phyloP scores from a whole-genome alignment of 2,113 vertebrate species.

The Rhinolophus sinicus region DNA sequence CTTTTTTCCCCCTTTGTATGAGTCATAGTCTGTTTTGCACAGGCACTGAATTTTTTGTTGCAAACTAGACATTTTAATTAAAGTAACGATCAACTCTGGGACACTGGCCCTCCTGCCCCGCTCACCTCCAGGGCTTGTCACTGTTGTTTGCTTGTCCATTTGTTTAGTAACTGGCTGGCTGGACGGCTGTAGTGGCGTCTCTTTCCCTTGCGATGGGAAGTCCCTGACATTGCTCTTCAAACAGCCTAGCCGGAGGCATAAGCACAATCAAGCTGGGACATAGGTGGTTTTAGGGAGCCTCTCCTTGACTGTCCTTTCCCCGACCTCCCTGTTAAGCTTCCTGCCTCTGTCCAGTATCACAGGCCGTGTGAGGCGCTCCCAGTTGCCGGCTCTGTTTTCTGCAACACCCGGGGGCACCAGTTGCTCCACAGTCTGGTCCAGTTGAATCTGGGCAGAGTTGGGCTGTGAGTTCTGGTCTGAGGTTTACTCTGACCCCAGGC shows the following conservation, averaged over 20 bases:
- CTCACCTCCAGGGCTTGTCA: background rate
- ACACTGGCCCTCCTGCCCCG: too few relatives aligned
- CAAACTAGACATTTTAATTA: background rate
- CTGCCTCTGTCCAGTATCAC: background rate
- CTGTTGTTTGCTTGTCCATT: background rate
- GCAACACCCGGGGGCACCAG: background rate
- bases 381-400: background rate
- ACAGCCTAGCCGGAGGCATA: background rate
- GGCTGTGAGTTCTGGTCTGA: background rate
- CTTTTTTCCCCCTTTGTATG: background rate
- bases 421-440: background rate
- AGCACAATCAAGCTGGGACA: background rate
- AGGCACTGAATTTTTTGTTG: background rate
- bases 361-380: background rate
- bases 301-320: background rate
- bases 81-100: background rate
- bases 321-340: background rate
- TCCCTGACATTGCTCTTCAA: background rate
- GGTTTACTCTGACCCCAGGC: background rate
- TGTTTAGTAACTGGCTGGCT: background rate
- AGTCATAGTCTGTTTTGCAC: background rate
- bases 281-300: background rate
- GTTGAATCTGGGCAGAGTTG: background rate
- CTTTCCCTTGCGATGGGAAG: too few relatives aligned
- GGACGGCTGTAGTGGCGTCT: background rate